Conservation (phyloP, 2,113 vertebrate species). For the Odontesthes bonariensis region DNA sequence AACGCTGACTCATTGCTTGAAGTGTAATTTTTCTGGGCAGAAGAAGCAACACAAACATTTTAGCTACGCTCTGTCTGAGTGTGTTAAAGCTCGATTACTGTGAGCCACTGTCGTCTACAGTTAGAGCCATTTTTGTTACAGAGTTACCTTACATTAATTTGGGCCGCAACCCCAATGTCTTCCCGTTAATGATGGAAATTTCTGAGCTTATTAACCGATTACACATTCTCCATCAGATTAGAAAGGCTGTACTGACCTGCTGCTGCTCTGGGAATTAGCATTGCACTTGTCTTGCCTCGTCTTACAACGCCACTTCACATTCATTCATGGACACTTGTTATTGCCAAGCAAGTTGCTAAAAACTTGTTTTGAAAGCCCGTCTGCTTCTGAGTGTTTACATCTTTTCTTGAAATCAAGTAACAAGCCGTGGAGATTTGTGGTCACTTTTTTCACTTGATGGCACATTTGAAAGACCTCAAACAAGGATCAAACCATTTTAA, state of each 20-base stretch:
- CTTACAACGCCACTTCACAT: slow-evolving; percentile 52
- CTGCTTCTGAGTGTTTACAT: slow-evolving; percentile 36
- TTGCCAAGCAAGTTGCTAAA: slow-evolving; percentile 63
- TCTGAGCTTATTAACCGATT: slow-evolving; percentile 84
- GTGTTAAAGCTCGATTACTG: slow-evolving; percentile 23
- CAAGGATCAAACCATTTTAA: not conserved
- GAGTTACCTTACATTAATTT: slow-evolving; percentile 42
- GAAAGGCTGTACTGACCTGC: slow-evolving; percentile 60
- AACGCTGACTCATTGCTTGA: slow-evolving; percentile 13
- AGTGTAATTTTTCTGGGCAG: too few relatives aligned
- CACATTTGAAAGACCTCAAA: not conserved
- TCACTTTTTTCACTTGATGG: not conserved
- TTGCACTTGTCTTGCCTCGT: slow-evolving; percentile 48
- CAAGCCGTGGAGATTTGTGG: not conserved
- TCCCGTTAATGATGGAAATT: slow-evolving; percentile 77
- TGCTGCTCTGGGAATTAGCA: slow-evolving; percentile 55
- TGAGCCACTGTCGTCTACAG: slow-evolving; percentile 52
- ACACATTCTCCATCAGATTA: slow-evolving; percentile 86
- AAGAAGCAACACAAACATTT: slow-evolving; percentile 60
- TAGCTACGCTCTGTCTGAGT: slow-evolving; percentile 37
- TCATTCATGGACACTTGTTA: slow-evolving; percentile 36
- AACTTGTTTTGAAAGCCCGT: slow-evolving; percentile 52
- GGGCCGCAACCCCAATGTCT: slow-evolving; percentile 31
- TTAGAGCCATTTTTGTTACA: slow-evolving; percentile 71
- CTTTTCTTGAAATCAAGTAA: slow-evolving; percentile 36